Conservation (phyloP, 2,113 vertebrate species). For the Colistium nudipinnis region DNA sequence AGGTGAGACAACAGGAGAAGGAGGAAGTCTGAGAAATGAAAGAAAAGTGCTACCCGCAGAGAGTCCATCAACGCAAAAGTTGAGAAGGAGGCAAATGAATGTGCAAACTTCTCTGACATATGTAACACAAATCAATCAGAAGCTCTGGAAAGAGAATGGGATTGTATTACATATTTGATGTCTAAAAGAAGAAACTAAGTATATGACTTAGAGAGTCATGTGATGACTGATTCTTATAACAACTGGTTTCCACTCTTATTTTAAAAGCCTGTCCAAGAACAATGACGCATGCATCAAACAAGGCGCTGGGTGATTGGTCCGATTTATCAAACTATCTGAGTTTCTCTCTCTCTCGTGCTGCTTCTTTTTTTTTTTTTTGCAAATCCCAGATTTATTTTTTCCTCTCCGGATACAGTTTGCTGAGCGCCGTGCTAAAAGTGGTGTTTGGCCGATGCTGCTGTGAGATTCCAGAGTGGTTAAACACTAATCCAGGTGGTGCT, state of each 20-base stretch:
- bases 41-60: background rate
- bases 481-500: constrained; percentile 76
- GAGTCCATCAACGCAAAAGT: background rate
- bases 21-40: background rate
- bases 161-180: background rate
- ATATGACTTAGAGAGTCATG: background rate
- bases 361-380: too few relatives aligned
- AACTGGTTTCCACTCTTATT: background rate
- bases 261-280: background rate
- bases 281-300: constrained; percentile 5
- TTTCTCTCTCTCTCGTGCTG: constrained; percentile 2
- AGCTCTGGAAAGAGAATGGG: background rate
- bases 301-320: constrained; percentile 2
- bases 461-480: constrained; percentile 73
- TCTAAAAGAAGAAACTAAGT: too few relatives aligned
- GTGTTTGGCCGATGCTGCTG: constrained; percentile 61
- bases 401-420: constrained; percentile 14
- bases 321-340: background rate
- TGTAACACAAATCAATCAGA: background rate
- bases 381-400: constrained; percentile 21
- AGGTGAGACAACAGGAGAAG: constrained; percentile 26
- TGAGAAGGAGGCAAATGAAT: background rate
- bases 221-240: background rate
- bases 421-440: constrained; percentile 49
- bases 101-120: background rate